Conservation (phyloP, 2,797 vertebrate genomes). For the Gorsachius magnificus region DNA sequence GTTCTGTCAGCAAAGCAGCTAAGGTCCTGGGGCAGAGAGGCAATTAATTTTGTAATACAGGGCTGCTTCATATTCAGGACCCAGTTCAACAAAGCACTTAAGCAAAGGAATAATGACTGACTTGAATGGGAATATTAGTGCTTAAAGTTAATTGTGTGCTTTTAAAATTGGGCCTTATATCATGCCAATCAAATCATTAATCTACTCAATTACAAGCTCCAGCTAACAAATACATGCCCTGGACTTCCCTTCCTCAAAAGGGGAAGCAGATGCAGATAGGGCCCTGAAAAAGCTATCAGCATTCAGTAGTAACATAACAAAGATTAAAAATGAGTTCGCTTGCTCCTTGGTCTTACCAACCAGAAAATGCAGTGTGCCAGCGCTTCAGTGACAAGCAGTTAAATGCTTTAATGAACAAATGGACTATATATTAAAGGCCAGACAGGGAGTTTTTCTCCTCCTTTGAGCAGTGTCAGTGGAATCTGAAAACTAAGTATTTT, state of each 20-base stretch:
- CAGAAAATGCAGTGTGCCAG: neutral
- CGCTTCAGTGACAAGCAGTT: neutral
- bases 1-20: neutral
- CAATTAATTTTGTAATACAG: neutral
- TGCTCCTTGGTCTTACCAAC: neutral
- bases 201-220: neutral
- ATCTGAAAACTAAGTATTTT: neutral
- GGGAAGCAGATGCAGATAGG: neutral
- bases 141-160: neutral
- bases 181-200: neutral
- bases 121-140: neutral
- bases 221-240: neutral
- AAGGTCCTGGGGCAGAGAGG: neutral
- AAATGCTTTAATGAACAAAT: neutral
- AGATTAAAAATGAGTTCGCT: neutral
- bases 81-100: conserved; percentile 23
- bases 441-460: neutral
- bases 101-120: neutral
- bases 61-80: conserved; percentile 12
- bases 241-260: neutral
- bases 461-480: neutral
- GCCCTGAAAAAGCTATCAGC: neutral
- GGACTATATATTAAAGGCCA: neutral
- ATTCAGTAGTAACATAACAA: neutral
- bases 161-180: neutral